Base-by-base conservation (phyloP, 53 echinoderm and acorn worm genomes). In the Hippasteria phrygiana region DNA sequence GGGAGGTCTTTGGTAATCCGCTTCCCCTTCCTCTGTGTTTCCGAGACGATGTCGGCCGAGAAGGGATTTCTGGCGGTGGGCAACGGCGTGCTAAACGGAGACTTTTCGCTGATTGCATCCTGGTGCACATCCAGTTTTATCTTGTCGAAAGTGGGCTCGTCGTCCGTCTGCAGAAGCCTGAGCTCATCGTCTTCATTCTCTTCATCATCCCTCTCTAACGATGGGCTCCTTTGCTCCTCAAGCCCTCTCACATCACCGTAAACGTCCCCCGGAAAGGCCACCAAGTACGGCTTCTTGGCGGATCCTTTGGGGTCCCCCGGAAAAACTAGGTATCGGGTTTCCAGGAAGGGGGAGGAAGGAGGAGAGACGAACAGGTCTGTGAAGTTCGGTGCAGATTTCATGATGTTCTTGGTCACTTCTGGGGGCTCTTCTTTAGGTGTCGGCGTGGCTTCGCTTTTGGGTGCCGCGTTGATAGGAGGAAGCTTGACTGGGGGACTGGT, bases 271-370 rank as follows among this genome's bases (percentile, higher is more conserved):
- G 92, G 92, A 75, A 92, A 88, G 11, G 88, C 24, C 29, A 92
- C 92, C 47, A 92, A n/a, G 46, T 88, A 92, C 13, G 92, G 92
- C 27, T 80, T 74, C 35, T 92, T 88, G 20, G 63, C 42, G 1
- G 83, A 55, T 31, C 82, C 82, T 1, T 24, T 65, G 48, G 65
- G 47, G 7, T 83, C 63, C 32, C 73, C 88, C 3, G 95, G 95
- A 75, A 93, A 95, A 64, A 95, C 93, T 32, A 95, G 73, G 81
- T 95, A 95, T 41, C 89, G 88, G 53, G 95, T 95, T 80, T 94
- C 87, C 64, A 94, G n/a, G 69, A 86, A 93, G 29, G 90, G 91
- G 39, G 89, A 88, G 28, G 93, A 87, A n/a, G 93, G 88, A 16
- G 91, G 88, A 11, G 89, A 83, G 42, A 85, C 40, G 35, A 91